Base-by-base conservation (phyloP, 2,113 vertebrate genomes). In the Hoplias malabaricus region DNA sequence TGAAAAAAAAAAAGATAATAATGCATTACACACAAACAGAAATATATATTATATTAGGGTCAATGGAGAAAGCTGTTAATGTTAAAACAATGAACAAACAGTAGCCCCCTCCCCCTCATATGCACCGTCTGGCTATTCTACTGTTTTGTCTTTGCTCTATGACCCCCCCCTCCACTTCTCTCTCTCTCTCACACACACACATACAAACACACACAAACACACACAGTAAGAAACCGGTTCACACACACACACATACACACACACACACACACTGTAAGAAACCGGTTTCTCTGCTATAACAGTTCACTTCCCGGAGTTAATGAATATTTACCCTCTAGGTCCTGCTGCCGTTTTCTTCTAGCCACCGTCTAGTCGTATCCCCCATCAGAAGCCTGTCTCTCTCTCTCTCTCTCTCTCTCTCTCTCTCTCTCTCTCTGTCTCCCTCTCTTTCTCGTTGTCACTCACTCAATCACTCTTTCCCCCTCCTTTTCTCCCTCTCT, bases 271-370 rank as follows among this genome's bases (percentile, higher is more conserved):
- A 19, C 59, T 10, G n/a, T n/a, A n/a, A 1, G 27, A 19, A 19
- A 34, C 19, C 19, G 48, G 57, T 19, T 68, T 33, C n/a, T 23
- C 59, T 80, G 46, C 69, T 63, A 66, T 69, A 36, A 72, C 78
- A 72, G 75, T 38, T 69, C 62, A 73, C 59, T 63, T 38, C 34
- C 70, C 76, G 67, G 63, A 56, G 70, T 77, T 86, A 82, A 86
- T 85, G 85, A 84, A 92, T 93, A 93, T 92, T 93, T 93, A 93
- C 92, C 92, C 91, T 89, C 81, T 83, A 81, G 86, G 90, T 88
- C 88, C 89, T 80, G 87, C 89, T 88, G 84, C 85, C 80, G 82
- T 89, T 81, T 86, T 84, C 88, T 82, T 75, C 86, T 87, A 88
- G 78, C 76, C 80, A 78, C 86, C 86, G 81, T 73, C 79, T 73